Conservation (phyloP, 1,140 invertebrate species). For the Apis laboriosa region DNA sequence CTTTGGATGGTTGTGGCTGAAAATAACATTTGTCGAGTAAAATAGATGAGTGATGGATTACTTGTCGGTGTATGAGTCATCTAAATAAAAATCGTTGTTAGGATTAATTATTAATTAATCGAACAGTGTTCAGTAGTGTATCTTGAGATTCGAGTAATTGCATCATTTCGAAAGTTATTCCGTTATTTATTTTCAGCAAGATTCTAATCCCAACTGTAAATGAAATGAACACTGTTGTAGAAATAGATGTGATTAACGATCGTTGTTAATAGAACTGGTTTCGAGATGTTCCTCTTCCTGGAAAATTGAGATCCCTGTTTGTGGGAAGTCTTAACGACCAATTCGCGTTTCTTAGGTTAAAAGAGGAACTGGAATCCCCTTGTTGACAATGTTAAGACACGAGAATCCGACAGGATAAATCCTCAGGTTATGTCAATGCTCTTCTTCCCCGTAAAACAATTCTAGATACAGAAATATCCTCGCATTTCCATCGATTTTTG, state of each 20-base stretch:
- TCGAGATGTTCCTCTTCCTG: constrained; percentile 24
- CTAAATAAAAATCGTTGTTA: too few relatives aligned
- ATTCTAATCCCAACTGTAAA: constrained; percentile 17
- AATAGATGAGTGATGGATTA: too few relatives aligned
- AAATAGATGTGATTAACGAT: constrained; percentile 38
- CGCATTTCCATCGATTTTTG: constrained; percentile 12
- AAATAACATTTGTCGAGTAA: too few relatives aligned
- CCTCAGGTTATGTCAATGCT: constrained; percentile 40
- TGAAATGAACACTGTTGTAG: not conserved
- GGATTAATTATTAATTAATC: too few relatives aligned
- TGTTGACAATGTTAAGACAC: constrained; percentile 41
- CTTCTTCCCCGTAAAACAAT: constrained; percentile 30
- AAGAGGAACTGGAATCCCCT: constrained; percentile 36
- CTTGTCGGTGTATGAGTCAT: too few relatives aligned
- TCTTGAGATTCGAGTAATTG: not conserved
- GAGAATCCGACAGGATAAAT: constrained; percentile 27
- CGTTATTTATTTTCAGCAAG: too few relatives aligned
- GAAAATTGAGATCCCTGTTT: constrained; percentile 37
- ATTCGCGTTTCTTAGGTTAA: constrained; percentile 28
- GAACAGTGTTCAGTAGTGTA: too few relatives aligned
- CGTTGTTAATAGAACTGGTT: not conserved
- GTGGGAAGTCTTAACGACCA: constrained; percentile 48
- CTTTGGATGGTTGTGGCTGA: too few relatives aligned
- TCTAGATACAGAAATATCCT: constrained; percentile 18
- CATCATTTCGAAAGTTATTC: not conserved